Base-by-base conservation (phyloP, 2,888 invertebrate species). In the Pseudococcus jackbeardsleyi region DNA sequence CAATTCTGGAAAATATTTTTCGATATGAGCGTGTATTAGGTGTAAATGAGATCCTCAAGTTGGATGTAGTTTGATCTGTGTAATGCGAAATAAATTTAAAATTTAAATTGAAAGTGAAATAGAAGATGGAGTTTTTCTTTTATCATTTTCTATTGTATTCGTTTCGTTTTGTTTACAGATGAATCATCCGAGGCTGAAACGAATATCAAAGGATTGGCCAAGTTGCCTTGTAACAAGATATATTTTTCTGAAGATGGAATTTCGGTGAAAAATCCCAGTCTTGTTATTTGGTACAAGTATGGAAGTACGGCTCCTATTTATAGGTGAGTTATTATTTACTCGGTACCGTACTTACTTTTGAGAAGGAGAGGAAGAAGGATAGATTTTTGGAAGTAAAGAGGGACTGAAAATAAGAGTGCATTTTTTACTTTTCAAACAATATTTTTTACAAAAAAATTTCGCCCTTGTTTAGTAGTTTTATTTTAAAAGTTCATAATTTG, bases 281-380 rank as follows among this genome's bases (percentile, higher is more conserved):
- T 96, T 89, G 95, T 96, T 91, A 95, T 96, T 91, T 96, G 96
- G 96, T 96, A 95, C 93, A 95, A 95, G 91, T 95, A 95, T 90
- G 94, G 94, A 0, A 94, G 94, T 89, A 93, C 93, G 42, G 93
- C 94, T 64, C 95, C 95, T 59, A 95, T 95, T 90, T 95, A 95
- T 91, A 94, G 89, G 82, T 93, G 96, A 90, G 50, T 54, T 50
- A 26, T 22, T 77, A 77, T 11, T n/a, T 22, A 50, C 15, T 46
- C 6, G 5, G 6, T 12, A 46, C 12, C n/a, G n/a, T 48, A 12
- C 48, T 9, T 12, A 50, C 15, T 50, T 12, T 50, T 12, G 42
- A 42, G 42, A 9, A 42, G 42, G 42, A 42, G 42, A 8, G 7
- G 42, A 8, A 42, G 42, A 5, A 9, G 42, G 42, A 33, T 33